These are phyloP conservation scores for Erebia epiphron DNA, from an alignment of 2,888 invertebrate species.

Conservation along the genomic window DNA sequence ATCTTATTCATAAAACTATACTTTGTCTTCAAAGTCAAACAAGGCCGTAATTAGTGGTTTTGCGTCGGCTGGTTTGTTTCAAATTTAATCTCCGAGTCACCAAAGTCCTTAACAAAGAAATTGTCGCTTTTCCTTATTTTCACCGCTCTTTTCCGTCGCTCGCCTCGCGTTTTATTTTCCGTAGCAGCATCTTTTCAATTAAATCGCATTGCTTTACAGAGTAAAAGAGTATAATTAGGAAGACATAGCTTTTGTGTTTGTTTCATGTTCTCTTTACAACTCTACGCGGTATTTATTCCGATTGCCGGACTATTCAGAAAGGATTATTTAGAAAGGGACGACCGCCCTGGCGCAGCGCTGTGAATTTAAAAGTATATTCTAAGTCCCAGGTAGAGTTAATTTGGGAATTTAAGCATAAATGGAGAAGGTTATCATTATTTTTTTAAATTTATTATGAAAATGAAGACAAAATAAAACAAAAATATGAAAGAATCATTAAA, in stretches of 20 bases:
- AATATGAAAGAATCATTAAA: too few relatives aligned
- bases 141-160: background rate
- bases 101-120: constrained; percentile 1
- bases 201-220: constrained; percentile 6
- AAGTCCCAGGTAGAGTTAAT: too few relatives aligned
- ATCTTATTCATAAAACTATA: background rate
- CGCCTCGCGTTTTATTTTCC: background rate
- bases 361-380: too few relatives aligned
- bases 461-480: too few relatives aligned
- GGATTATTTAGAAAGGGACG: too few relatives aligned
- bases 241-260: background rate
- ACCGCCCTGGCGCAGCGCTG: too few relatives aligned
- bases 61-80: constrained; percentile 9
- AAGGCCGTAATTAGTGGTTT: background rate
- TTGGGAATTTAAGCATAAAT: too few relatives aligned
- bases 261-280: background rate
- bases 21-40: background rate
- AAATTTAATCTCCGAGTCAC: background rate
- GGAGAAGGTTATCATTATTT: too few relatives aligned
- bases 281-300: background rate
- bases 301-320: too few relatives aligned
- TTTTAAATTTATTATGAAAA: too few relatives aligned
- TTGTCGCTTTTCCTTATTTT: constrained; percentile 11
- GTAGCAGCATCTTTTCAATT: constrained; percentile 8
- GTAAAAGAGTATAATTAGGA: background rate